Percentiles rank a stretch among this genome's conserved stretches.
Conservation (phyloP, 2,888 invertebrate species). For the Schrankia costaestrigalis region DNA sequence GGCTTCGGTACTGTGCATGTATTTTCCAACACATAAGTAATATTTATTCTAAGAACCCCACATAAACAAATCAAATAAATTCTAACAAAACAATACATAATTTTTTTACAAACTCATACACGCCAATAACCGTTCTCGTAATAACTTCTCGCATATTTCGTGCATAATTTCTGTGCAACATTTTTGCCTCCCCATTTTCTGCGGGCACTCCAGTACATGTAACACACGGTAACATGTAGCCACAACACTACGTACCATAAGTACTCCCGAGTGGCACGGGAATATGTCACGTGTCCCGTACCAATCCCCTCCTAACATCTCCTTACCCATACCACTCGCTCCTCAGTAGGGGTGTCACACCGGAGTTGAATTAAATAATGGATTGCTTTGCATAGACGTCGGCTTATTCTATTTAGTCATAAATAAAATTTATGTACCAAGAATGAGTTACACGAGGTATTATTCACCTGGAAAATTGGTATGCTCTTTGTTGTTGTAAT, state of each 20-base stretch:
- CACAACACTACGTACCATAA: conserved; percentile 55
- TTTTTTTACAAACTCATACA: no score
- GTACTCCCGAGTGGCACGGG: conserved; percentile 61
- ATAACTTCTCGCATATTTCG: conserved; percentile 12
- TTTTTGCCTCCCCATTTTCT: conserved; percentile 41
- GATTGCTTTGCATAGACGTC: conserved; percentile 51
- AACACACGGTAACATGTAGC: conserved; percentile 52
- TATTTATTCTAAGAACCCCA: no score
- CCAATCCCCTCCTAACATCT: conserved; percentile 33
- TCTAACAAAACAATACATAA: no score
- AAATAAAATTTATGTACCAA: conserved; percentile 29
- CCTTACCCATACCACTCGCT: conserved; percentile 12
- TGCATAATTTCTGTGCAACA: conserved; percentile 32
- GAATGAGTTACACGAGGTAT: no score
- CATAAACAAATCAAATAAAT: no score
- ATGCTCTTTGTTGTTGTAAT: no score
- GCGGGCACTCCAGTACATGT: conserved; percentile 58
- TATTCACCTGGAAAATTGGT: no score
- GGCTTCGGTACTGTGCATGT: no score
- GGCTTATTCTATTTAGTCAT: conserved; percentile 43
- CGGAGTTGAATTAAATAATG: conserved; percentile 58
- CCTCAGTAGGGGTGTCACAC: conserved; percentile 41
- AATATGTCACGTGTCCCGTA: conserved; percentile 68
- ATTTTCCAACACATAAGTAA: no score
- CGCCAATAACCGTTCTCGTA: no score